Conservation (phyloP, 2,888 invertebrate species). For the Parnassius mnemosyne region DNA sequence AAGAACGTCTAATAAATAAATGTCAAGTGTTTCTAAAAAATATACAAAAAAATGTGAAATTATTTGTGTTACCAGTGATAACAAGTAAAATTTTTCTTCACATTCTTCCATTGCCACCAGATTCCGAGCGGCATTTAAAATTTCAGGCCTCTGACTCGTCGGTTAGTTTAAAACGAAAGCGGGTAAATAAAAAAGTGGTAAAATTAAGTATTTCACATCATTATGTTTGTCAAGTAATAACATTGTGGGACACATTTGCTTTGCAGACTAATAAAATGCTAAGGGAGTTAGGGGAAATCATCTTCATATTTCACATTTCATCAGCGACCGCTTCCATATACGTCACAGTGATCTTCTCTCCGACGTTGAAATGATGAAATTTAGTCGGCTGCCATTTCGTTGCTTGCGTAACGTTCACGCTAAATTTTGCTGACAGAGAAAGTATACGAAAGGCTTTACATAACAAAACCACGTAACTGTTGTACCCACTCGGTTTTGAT, state of each 20-base stretch:
- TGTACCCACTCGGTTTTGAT: conserved; percentile 75
- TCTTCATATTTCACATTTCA: conserved; percentile 63
- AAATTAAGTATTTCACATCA: too few species aligned
- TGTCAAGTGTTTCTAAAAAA: too few species aligned
- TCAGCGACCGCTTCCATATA: conserved; percentile 59
- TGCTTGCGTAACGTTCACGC: conserved; percentile 70
- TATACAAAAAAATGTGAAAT: too few species aligned
- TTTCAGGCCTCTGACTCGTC: too few species aligned
- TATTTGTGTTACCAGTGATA: too few species aligned
- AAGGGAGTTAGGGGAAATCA: conserved; percentile 30
- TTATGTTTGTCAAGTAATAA: too few species aligned
- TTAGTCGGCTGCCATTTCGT: conserved; percentile 76
- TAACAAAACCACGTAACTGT: conserved; percentile 68
- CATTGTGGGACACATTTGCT: neutral
- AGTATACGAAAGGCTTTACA: conserved; percentile 79
- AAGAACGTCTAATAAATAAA: too few species aligned
- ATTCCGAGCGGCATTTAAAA: too few species aligned
- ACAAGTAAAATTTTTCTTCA: too few species aligned
- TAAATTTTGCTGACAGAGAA: conserved; percentile 80
- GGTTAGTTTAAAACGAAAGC: too few species aligned
- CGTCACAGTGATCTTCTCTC: conserved; percentile 65
- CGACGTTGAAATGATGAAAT: conserved; percentile 73
- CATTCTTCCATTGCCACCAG: too few species aligned
- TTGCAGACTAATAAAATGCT: conserved; percentile 15
- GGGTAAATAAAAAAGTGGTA: too few species aligned